Base-by-base conservation (phyloP, 2,113 vertebrate species). In the Actenoides lindsayi region DNA sequence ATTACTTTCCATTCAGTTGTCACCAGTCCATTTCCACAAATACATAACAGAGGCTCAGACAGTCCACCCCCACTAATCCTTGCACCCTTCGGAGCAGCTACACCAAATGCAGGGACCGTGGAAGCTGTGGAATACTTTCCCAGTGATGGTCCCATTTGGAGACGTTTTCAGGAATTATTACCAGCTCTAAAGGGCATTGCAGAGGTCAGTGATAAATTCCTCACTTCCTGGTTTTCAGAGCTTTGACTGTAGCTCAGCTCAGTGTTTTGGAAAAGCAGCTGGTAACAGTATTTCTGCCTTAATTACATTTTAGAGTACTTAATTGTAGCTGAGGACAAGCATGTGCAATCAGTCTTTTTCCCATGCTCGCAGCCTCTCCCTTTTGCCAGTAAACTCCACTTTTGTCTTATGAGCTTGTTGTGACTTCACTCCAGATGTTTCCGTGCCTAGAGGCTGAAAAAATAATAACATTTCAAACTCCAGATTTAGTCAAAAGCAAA, bases 351-450 rank as follows among this genome's bases (percentile, higher is more conserved):
- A 88, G 75, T 41, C 54, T 71, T 77, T 73, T 90, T 74, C 90
- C 82, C 69, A 37, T 84, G 57, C 67, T 89, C 3, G 0, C 77
- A 79, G 77, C 27, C 30, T 86, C 60, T 74, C 41, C 17, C 28
- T 63, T 31, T 83, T 80, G 62, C 82, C 74, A 83, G 3, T n/a
- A 53, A 94, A 48, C 56, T 92, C 68, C 20, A 16, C 51, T 94
- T 91, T 68, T 64, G 64, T 75, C 64, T 57, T 51, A 73, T 71
- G 73, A 94, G 92, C 62, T 54, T 96, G 63, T 71, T 87, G 44
- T 54, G 85, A 87, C 41, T 95, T 91, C 13, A 28, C 74, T 83
- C 87, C 85, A 92, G 95, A 84, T 96, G 92, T 87, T 92, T 87
- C 76, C 3, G 3, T 84, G 89, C 73, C 86, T 81, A 79, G 69